Conservation (phyloP, 2,888 invertebrate genomes). For the Serrognathus titanus region DNA sequence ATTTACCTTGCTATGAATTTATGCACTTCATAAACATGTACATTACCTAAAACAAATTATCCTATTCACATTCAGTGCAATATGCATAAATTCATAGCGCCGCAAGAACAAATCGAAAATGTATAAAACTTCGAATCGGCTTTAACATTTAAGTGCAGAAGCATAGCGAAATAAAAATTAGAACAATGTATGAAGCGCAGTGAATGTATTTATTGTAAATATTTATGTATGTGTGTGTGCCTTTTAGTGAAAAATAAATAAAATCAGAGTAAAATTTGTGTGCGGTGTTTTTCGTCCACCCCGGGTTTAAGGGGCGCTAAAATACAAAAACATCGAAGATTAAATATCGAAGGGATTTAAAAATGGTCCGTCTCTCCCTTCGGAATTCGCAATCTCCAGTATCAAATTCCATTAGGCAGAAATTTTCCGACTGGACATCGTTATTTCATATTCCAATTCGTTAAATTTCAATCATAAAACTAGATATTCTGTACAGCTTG, state of each 20-base stretch:
- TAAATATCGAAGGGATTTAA: conserved; percentile 17
- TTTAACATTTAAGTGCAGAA: conserved; percentile 3
- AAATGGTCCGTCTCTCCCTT: conserved; percentile 26
- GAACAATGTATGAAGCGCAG: conserved; percentile 26
- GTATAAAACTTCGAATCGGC: conserved; percentile 9
- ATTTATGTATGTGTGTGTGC: conserved; percentile 59
- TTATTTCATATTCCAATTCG: conserved; percentile 34
- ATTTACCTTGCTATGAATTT: conserved; percentile 17
- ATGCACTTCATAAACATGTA: conserved; percentile 9
- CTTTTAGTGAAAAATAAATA: conserved; percentile 67
- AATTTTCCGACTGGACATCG: conserved; percentile 34
- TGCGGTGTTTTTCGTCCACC: neutral
- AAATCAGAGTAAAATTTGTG: conserved; percentile 21
- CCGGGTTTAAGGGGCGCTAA: conserved; percentile 12
- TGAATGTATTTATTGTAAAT: conserved; percentile 51
- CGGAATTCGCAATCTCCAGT: conserved; percentile 43
- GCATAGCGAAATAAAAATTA: conserved; percentile 9
- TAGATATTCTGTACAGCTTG: conserved; percentile 11
- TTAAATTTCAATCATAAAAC: conserved; percentile 36
- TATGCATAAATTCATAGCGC: conserved; percentile 20
- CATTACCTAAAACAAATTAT: too few relatives aligned
- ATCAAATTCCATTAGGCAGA: conserved; percentile 40
- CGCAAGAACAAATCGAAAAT: conserved; percentile 4
- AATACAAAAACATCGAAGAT: conserved; percentile 17
- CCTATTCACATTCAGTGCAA: conserved; percentile 8